These are phyloP conservation scores for Todiramphus saurophagus DNA, from an alignment of 2,113 vertebrate genomes.

Conservation along the genomic window DNA sequence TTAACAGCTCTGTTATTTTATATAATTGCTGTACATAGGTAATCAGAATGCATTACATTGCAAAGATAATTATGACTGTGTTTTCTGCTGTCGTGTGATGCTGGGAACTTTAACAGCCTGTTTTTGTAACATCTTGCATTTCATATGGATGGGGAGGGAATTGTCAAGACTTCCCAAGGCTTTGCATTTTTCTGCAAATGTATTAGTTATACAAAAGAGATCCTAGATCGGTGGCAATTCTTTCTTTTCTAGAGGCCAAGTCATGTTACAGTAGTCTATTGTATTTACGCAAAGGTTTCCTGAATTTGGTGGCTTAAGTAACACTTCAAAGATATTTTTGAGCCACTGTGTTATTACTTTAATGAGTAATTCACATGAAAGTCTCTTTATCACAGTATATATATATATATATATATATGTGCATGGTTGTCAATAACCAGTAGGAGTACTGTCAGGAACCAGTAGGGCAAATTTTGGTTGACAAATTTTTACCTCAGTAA, in stretches of 20 bases:
- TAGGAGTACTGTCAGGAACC: background rate
- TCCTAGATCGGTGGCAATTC: background rate
- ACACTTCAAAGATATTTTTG: background rate
- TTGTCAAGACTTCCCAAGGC: background rate
- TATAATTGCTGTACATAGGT: conserved; percentile 36
- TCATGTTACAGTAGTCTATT: background rate
- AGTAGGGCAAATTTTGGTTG: background rate
- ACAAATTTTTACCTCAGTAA: background rate
- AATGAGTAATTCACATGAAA: background rate
- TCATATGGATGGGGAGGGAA: background rate
- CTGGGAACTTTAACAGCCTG: background rate
- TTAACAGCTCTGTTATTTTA: conserved; percentile 48
- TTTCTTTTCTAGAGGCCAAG: background rate
- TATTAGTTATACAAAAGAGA: background rate
- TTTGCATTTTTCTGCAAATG: background rate
- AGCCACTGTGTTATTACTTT: background rate
- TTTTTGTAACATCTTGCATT: background rate
- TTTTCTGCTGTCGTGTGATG: conserved; percentile 4
- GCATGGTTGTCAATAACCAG: background rate
- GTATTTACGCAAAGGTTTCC: background rate
- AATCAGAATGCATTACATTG: conserved; percentile 64
- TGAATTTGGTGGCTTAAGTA: background rate
- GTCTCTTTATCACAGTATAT: background rate
- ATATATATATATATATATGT: background rate
- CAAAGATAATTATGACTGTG: conserved; percentile 36